Percentiles rank a stretch among this genome's conserved stretches.
Conservation (phyloP, 2,888 invertebrate species). For the Ecliptopera silaceata region DNA sequence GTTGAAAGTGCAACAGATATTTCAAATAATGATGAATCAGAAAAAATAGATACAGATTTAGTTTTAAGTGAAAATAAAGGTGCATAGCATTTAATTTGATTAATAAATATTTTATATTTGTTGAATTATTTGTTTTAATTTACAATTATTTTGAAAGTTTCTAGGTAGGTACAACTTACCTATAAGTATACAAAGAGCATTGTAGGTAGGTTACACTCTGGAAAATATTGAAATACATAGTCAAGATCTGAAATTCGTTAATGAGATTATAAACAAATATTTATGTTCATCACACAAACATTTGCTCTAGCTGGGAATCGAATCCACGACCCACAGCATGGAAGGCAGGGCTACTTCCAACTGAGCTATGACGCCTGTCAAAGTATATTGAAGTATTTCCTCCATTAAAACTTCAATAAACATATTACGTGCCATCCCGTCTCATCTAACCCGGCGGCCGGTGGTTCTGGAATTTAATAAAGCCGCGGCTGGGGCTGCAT, state of each 20-base stretch:
- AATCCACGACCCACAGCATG: too few relatives aligned
- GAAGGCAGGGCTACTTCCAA: too few relatives aligned
- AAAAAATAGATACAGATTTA: constrained; percentile 16
- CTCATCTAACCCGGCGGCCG: constrained; percentile 3
- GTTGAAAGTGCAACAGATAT: constrained; percentile 2
- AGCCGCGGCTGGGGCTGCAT: constrained; percentile 16
- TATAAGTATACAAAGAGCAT: too few relatives aligned
- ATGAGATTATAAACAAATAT: too few relatives aligned
- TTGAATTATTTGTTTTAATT: background rate
- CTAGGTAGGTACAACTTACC: too few relatives aligned
- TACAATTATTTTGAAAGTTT: background rate
- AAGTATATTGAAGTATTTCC: background rate
- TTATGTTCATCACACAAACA: too few relatives aligned
- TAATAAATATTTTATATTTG: constrained; percentile 11
- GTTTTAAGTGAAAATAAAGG: constrained; percentile 21
- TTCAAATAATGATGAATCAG: background rate
- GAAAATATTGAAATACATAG: too few relatives aligned
- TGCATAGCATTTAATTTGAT: constrained; percentile 18
- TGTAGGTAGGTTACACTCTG: too few relatives aligned
- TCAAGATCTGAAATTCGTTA: too few relatives aligned
- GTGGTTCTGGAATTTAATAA: constrained; percentile 27
- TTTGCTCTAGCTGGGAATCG: too few relatives aligned
- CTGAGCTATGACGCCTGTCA: too few relatives aligned
- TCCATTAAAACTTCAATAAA: constrained; percentile 3
- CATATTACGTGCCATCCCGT: constrained; percentile 9